Base-by-base conservation (phyloP, 2,797 vertebrate genomes). In the Tenualosa ilisha region DNA sequence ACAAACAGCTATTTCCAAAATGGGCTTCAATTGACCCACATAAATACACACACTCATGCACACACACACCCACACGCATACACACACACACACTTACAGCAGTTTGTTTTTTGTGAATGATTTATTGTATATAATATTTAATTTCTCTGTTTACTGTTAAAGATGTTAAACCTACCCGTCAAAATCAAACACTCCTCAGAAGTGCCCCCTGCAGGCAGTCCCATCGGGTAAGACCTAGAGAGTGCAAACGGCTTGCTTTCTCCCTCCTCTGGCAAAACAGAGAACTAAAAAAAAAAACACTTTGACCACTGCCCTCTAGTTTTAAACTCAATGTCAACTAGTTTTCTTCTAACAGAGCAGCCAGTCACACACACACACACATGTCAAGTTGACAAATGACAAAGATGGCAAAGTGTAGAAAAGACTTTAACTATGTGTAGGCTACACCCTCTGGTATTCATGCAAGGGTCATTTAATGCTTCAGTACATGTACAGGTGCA, bases 1-100 rank as follows among this genome's bases (percentile, higher is more conserved):
- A 79, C 72, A 79, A 43, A 79, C 40, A 79, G 72, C 72, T 79
- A 43, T 43, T 46, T 79, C 72, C 72, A 79, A 79, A 79, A 79
- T 79, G 20, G 40, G 15, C 72, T 79, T 46, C 37, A 79, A 20
- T 40, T 17, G 37, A 49, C 31, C n/a, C n/a, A 65, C 53, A 85
- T 15, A 40, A 26, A 81, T 3, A 79, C 15, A 56, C 22, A 81
- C 24, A 63, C 24, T 37, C 12, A 8, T 9, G 3, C 15, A 26
- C 72, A 65, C 56, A 82, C 75, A 84, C 24, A 72, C 65, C 50
- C 59, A 51, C 22, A 51, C 22, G 51, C 22, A 51, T 22, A 83
- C 8, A 49, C 20, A 83, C 8, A 72, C 65, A 72, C 26, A n/a
- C 7, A 15, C 24, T 7, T 15, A 37, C 65, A 37, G 13, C 26